phyloP scores from a whole-genome alignment of 2,888 invertebrate species.

The Rhingia rostrata region DNA sequence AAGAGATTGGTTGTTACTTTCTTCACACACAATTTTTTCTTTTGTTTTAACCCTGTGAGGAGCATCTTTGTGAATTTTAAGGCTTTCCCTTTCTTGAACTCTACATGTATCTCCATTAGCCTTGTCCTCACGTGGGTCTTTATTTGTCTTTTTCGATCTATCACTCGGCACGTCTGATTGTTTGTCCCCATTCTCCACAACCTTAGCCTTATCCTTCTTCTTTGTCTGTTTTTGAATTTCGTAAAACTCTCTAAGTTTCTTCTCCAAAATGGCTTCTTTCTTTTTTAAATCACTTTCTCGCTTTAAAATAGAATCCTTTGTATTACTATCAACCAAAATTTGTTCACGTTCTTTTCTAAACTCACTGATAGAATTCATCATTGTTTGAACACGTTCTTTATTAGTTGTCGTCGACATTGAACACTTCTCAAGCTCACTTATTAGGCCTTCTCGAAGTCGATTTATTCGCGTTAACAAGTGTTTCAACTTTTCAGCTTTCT shows the following conservation, averaged over 20 bases:
- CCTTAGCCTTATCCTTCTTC: slow-evolving; percentile 6
- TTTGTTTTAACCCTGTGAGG: background rate
- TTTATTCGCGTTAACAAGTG: slow-evolving; percentile 79
- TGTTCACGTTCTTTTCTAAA: slow-evolving; percentile 78
- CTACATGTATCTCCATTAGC: background rate
- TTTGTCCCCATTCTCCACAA: too few relatives aligned
- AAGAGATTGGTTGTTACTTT: background rate
- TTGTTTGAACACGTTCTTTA: slow-evolving; percentile 40
- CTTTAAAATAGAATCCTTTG: slow-evolving; percentile 62
- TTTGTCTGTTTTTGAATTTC: slow-evolving; percentile 72
- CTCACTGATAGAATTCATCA: slow-evolving; percentile 76
- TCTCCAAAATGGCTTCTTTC: slow-evolving; percentile 78
- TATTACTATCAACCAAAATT: slow-evolving; percentile 75
- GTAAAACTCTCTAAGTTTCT: slow-evolving; percentile 77
- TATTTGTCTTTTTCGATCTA: background rate
- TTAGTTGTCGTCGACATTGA: slow-evolving; percentile 46
- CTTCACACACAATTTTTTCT: background rate
- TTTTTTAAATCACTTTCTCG: slow-evolving; percentile 78
- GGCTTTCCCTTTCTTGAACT: background rate
- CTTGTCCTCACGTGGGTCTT: background rate
- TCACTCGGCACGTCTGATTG: background rate
- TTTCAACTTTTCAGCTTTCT: slow-evolving; percentile 77
- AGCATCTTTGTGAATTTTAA: too few relatives aligned
- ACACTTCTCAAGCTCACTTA: slow-evolving; percentile 78
- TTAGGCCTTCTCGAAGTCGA: slow-evolving; percentile 77